phyloP scores from a whole-genome alignment of 2,797 vertebrate genomes.

The Enteromius afrohamiltoni region DNA sequence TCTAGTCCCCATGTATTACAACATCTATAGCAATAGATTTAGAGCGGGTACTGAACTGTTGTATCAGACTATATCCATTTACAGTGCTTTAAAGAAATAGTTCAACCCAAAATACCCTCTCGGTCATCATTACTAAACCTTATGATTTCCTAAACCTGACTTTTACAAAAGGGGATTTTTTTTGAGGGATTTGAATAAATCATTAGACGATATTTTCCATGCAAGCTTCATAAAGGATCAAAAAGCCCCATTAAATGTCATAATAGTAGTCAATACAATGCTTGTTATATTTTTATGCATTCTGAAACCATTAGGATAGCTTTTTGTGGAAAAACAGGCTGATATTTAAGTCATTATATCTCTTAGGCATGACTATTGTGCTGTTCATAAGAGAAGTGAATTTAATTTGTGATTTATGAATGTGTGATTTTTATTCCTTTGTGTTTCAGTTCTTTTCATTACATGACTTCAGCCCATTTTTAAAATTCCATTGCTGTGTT shows the following conservation, averaged over 20 bases:
- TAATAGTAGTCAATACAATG: not conserved
- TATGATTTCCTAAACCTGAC: not conserved
- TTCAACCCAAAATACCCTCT: not conserved
- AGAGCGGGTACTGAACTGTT: not conserved
- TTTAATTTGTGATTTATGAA: not conserved
- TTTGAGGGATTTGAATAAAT: not conserved
- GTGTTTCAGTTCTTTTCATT: not conserved
- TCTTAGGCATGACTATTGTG: not conserved
- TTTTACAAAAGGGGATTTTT: not conserved
- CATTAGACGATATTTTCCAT: not conserved
- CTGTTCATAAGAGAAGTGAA: not conserved
- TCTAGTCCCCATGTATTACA: constrained; percentile 24
- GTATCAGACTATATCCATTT: not conserved
- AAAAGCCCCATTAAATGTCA: not conserved
- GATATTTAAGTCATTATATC: constrained; percentile 1
- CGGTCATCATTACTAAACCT: not conserved
- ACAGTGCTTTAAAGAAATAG: constrained; percentile 8
- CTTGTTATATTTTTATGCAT: not conserved
- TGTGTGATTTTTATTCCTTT: not conserved
- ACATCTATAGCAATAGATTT: constrained; percentile 4
- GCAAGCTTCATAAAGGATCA: not conserved
- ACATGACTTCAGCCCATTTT: not conserved
- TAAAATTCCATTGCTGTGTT: not conserved
- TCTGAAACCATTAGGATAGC: not conserved
- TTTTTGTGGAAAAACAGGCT: not conserved